phyloP scores from a whole-genome alignment of 2,113 vertebrate species.

The Castor canadensis region DNA sequence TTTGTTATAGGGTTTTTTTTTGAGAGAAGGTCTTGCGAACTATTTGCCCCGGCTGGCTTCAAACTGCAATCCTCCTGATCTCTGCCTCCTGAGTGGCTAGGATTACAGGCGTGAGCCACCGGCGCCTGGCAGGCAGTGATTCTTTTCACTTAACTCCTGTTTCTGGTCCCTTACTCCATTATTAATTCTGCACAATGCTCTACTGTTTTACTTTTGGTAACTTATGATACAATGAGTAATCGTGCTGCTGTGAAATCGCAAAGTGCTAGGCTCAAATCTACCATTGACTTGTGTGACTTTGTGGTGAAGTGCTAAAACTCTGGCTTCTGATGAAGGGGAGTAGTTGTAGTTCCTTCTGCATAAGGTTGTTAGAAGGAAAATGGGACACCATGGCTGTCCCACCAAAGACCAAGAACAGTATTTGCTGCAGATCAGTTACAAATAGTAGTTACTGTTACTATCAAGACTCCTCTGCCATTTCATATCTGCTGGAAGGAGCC shows the following conservation, averaged over 20 bases:
- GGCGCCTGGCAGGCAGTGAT: background rate
- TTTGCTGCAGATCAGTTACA: background rate
- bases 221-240: background rate
- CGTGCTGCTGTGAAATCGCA: background rate
- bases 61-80: no score
- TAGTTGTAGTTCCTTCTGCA: no score
- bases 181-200: rapidly evolving
- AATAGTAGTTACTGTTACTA: background rate
- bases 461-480: background rate
- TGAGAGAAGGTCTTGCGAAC: no score
- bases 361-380: background rate
- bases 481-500: background rate
- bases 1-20: no score
- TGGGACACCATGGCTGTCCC: background rate
- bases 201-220: background rate
- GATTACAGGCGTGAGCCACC: no score
- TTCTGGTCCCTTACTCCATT: background rate
- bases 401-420: background rate
- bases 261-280: background rate
- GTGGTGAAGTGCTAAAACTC: background rate
- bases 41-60: no score
- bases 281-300: background rate
- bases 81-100: no score
- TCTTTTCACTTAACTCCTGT: background rate
- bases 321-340: background rate